phyloP scores from a whole-genome alignment of 2,113 vertebrate species.

The Rutilus rutilus region DNA sequence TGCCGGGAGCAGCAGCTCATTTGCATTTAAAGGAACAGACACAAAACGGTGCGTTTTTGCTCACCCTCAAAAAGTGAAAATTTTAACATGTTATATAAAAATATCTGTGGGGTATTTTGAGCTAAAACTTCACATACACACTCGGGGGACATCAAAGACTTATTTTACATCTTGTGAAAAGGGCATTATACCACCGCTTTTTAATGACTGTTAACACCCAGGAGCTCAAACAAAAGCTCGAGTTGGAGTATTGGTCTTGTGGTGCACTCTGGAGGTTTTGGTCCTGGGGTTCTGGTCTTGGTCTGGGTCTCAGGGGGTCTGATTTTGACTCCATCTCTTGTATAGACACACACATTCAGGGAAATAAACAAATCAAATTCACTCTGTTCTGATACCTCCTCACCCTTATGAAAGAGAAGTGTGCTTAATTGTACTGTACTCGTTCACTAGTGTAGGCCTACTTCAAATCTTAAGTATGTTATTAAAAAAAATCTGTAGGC shows the following conservation, averaged over 20 bases:
- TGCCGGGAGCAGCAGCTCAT: no score
- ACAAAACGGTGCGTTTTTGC: no score
- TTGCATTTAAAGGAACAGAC: no score
- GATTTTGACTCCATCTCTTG: not conserved
- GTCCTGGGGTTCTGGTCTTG: not conserved
- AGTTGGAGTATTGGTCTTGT: not conserved
- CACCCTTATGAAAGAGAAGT: no score
- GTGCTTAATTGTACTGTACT: no score
- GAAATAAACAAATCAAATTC: not conserved
- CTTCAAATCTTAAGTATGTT: not conserved
- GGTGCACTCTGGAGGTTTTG: not conserved
- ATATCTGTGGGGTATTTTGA: no score
- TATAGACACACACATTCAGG: not conserved
- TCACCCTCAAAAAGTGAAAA: accelerated
- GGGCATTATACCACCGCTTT: no score
- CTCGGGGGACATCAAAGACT: no score
- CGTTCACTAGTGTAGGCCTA: not conserved
- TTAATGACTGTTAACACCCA: conserved; percentile 11
- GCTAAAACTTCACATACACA: no score
- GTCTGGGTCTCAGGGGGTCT: not conserved
- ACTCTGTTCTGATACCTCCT: no score
- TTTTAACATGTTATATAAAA: no score
- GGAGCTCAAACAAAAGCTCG: not conserved
- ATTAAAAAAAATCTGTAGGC: not conserved
- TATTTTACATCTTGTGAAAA: no score